phyloP scores from a whole-genome alignment of 2,888 invertebrate species.

The Ecdyonurus torrentis region DNA sequence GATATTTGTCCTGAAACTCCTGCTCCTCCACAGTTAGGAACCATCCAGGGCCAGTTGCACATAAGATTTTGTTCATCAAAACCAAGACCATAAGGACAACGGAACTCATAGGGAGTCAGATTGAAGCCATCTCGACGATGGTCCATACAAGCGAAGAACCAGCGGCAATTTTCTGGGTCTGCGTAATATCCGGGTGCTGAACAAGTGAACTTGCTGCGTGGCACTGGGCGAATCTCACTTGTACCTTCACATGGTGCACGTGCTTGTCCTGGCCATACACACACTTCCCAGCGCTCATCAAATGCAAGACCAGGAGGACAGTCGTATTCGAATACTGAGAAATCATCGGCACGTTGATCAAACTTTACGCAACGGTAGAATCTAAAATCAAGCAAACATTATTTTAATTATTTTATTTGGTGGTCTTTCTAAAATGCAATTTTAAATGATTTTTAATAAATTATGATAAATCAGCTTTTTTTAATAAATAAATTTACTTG shows the following conservation, averaged over 20 bases:
- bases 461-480: too few species aligned
- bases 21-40: constrained; percentile 36
- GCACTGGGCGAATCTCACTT: constrained; percentile 61
- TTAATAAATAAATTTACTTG: too few species aligned
- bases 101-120: constrained; percentile 56
- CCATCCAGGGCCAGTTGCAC: constrained; percentile 70
- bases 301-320: constrained; percentile 63
- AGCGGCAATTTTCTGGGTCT: constrained; percentile 64
- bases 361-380: constrained; percentile 72
- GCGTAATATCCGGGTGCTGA: constrained; percentile 56
- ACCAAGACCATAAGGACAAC: constrained; percentile 62
- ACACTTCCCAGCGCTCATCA: constrained; percentile 57
- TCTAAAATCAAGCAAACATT: constrained; percentile 26
- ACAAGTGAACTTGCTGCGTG: constrained; percentile 46
- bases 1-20: not conserved
- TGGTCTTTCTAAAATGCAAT: too few species aligned
- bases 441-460: too few species aligned
- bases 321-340: constrained; percentile 64
- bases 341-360: constrained; percentile 54
- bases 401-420: too few species aligned
- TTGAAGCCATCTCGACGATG: constrained; percentile 31
- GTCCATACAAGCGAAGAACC: constrained; percentile 69
- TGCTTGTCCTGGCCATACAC: constrained; percentile 63
- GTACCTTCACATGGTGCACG: constrained; percentile 54
- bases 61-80: constrained; percentile 51